Evolutionary conservation across 2,797 vertebrate genomes (phyloP).

Genomic region (Zalophus californianus): DNA sequence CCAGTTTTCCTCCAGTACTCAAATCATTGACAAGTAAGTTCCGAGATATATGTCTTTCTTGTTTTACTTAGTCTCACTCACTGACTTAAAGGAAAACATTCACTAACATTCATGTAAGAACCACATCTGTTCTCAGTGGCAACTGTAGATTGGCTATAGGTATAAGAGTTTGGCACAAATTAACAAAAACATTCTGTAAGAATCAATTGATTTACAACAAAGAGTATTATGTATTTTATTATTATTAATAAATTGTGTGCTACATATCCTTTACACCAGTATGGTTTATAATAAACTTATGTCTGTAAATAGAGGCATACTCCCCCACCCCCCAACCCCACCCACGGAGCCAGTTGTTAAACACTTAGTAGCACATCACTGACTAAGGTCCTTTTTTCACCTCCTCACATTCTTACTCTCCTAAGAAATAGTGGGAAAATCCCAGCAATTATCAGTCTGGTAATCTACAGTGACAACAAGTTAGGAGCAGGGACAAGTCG

Average conservation of each 20-base stretch:
- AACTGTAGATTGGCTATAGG: background rate
- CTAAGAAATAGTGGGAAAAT: background rate
- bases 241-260: background rate
- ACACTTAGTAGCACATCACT: background rate
- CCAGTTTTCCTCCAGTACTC: background rate
- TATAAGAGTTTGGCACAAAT: background rate
- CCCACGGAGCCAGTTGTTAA: background rate
- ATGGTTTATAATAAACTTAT: background rate
- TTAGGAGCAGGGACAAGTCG: background rate
- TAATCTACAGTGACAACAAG: background rate
- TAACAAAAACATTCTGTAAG: background rate
- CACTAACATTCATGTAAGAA: background rate
- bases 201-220: background rate
- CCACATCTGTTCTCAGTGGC: background rate
- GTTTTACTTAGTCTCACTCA: background rate
- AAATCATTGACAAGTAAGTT: background rate
- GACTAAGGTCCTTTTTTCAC: background rate
- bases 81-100: conserved; percentile 22
- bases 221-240: background rate
- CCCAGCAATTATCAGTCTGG: background rate
- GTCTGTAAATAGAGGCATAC: too few relatives aligned
- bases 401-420: background rate
- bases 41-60: background rate
- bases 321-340: background rate
- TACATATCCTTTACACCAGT: background rate